These are phyloP conservation scores for Drosophila nannoptera DNA, from an alignment of 1,140 invertebrate species.

Conservation along the genomic window DNA sequence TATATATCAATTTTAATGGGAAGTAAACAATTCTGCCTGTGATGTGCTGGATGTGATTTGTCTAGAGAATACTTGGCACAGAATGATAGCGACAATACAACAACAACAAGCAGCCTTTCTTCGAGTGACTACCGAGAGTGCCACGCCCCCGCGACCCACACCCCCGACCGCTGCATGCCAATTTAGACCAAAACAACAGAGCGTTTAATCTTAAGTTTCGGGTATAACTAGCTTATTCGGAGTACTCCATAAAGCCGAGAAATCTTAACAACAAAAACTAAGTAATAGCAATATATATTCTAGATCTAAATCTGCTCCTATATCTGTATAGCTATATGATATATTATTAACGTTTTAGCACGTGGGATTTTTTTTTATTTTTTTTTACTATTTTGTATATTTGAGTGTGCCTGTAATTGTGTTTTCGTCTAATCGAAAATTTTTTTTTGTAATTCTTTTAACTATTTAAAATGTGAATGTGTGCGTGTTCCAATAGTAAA, in stretches of 20 bases:
- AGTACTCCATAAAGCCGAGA: not conserved
- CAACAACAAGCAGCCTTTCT: not conserved
- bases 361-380: not conserved
- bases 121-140: conserved; percentile 11
- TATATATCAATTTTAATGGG: conserved; percentile 7
- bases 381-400: conserved; percentile 30
- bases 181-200: conserved; percentile 72
- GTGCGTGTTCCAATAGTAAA: too few relatives aligned
- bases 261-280: not conserved
- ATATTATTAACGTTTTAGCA: conserved; percentile 10
- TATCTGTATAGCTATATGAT: conserved; percentile 21
- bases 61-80: conserved; percentile 56
- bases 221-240: conserved; percentile 43
- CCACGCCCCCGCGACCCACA: conserved; percentile 8
- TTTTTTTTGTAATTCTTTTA: not conserved
- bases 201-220: conserved; percentile 70
- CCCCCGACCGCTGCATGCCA: conserved; percentile 33
- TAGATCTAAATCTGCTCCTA: conserved; percentile 14
- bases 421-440: not conserved
- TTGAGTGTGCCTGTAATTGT: conserved; percentile 24
- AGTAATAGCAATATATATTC: not conserved
- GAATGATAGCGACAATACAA: not conserved
- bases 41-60: conserved; percentile 76
- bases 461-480: not conserved
- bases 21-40: conserved; percentile 68